These are phyloP conservation scores for Orestias chungarensis DNA, from an alignment of 2,797 vertebrate genomes.

Conservation along the genomic window DNA sequence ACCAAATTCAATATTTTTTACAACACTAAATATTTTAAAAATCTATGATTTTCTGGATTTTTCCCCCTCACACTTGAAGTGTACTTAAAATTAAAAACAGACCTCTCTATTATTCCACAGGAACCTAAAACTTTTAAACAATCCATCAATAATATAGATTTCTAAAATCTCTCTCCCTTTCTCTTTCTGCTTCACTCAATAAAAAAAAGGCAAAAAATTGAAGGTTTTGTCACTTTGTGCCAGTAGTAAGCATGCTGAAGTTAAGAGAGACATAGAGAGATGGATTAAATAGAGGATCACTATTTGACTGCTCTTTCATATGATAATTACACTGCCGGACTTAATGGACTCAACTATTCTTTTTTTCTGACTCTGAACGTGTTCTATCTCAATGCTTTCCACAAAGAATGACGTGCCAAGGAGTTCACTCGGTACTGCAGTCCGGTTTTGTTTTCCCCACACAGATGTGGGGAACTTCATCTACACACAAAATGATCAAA, in stretches of 20 bases:
- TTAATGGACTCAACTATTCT: background rate
- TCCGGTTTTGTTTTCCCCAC: constrained; percentile 1
- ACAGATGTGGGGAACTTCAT: constrained; percentile 13
- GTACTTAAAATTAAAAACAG: background rate
- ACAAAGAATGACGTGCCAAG: background rate
- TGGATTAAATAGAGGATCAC: constrained; percentile 4
- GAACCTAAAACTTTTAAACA: background rate
- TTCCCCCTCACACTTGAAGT: background rate
- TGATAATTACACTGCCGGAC: constrained; percentile 7
- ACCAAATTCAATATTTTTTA: too few species aligned
- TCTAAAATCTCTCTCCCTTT: background rate
- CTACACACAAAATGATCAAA: background rate
- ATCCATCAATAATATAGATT: background rate
- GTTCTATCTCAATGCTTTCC: background rate
- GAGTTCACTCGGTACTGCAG: background rate
- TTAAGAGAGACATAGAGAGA: background rate
- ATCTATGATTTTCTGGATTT: too few species aligned
- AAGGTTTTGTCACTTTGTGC: background rate
- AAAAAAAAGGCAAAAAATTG: constrained; percentile 5
- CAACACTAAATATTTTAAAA: too few species aligned
- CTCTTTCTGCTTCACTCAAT: background rate
- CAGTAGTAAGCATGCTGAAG: constrained; percentile 3
- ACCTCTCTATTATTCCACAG: background rate
- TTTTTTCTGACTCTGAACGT: background rate
- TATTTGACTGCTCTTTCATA: constrained; percentile 15